phyloP scores from a whole-genome alignment of 2,113 vertebrate genomes.

The Platysternon megacephalum region DNA sequence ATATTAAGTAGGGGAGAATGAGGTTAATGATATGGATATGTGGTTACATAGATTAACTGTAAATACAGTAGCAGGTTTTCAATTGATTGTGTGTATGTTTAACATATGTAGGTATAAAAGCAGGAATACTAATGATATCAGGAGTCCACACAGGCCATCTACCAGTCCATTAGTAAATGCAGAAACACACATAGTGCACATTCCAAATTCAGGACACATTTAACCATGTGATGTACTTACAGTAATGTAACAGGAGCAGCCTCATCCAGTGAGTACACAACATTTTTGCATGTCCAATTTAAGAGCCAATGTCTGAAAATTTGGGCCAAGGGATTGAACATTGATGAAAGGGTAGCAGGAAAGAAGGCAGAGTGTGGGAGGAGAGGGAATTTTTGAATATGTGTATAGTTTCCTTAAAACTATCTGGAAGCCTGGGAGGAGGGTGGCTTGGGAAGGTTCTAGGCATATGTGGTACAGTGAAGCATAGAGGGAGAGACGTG shows the following conservation, averaged over 20 bases:
- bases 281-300: background rate
- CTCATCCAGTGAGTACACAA: background rate
- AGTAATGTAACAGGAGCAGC: background rate
- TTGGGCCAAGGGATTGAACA: background rate
- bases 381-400: background rate
- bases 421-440: background rate
- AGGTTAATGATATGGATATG: background rate
- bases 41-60: background rate
- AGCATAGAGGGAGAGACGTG: background rate
- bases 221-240: background rate
- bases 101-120: background rate
- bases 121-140: background rate
- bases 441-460: background rate
- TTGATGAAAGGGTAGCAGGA: background rate
- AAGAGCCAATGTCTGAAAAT: background rate
- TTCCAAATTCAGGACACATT: background rate
- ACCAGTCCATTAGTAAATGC: background rate
- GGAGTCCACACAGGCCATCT: background rate
- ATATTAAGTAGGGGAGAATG: background rate
- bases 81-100: background rate
- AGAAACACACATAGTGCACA: background rate
- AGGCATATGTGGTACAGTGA: background rate
- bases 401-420: background rate
- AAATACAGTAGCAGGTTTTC: background rate
- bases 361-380: background rate